Evolutionary conservation across 2,888 invertebrate species (phyloP).

Genomic region (Scaptomyza parva): DNA sequence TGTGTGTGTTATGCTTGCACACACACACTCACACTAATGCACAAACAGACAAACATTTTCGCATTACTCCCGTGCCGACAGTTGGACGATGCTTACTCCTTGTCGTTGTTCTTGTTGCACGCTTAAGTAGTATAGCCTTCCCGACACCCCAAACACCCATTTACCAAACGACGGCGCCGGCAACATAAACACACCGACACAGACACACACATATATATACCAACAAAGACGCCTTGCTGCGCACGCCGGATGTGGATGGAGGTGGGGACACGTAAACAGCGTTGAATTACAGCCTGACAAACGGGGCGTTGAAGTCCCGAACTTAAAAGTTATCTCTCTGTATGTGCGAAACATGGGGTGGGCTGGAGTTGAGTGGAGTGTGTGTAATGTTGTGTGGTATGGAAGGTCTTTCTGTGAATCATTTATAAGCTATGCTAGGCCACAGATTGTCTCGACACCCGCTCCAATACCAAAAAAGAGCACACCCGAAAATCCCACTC

Average conservation of each 20-base stretch:
- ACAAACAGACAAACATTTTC: constrained; percentile 52
- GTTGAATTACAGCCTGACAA: constrained; percentile 78
- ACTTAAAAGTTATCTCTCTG: constrained; percentile 76
- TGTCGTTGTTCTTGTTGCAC: constrained; percentile 55
- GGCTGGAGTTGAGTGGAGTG: constrained; percentile 12
- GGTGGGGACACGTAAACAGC: constrained; percentile 71
- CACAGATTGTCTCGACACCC: constrained; percentile 76
- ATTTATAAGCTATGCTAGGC: constrained; percentile 79
- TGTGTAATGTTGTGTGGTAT: neutral
- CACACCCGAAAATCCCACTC: constrained; percentile 6
- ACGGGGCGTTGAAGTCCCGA: constrained; percentile 78
- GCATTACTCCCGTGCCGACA: constrained; percentile 62
- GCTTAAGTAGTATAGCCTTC: constrained; percentile 62
- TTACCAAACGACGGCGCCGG: constrained; percentile 10
- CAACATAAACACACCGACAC: constrained; percentile 6
- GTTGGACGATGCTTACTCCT: constrained; percentile 57
- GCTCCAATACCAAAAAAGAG: constrained; percentile 1
- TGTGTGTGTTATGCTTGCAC: constrained; percentile 34
- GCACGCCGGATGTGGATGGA: constrained; percentile 39
- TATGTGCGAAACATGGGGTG: constrained; percentile 22
- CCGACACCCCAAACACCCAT: constrained; percentile 21
- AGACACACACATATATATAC: constrained; percentile 13
- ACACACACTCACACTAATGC: constrained; percentile 32
- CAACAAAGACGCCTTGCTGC: constrained; percentile 40
- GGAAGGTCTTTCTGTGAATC: constrained; percentile 67